Evolutionary conservation across 2,888 invertebrate species (phyloP), one percentile per base, ranked within the genome.

Genomic region (Bombylius discolor): DNA sequence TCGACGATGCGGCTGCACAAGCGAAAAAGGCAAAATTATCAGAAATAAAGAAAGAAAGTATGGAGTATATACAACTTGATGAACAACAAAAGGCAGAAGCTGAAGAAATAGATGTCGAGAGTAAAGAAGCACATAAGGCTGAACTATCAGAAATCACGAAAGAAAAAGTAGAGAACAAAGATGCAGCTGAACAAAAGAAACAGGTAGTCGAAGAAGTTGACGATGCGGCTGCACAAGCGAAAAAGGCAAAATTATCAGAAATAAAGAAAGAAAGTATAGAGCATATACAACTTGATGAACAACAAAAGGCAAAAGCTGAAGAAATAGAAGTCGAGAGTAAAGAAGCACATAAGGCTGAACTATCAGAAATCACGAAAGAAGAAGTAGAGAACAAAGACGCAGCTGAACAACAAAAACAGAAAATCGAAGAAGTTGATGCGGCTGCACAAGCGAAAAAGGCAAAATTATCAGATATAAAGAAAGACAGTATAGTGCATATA

Each of bases 401-500:
- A 14, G n/a, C 34, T 3, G 42, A 49, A 42, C 13, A n/a, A 33
- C 13, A 48, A 48, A 1, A 8, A 8, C 5, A 44, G 5, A 6
- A 5, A 5, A 4, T 36, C 34, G 7, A 36, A 36, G 8, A 5
- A 36, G 4, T 36, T 11, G 39, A 5, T 4, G 5, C 8, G 5
- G 7, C 3, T 42, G 11, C 4, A 42, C 8, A 42, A 42, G 39
- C 39, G 5, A 1, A 5, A 1, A 3, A 1, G 8, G 39, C 51
- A 13, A 47, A 55, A 47, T 23, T 23, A 23, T 23, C 23, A 1
- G 23, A 23, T 2, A 52, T 58, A 59, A 49, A 55, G 52, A 56
- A 53, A 36, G 53, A 62, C 51, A 56, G 62, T 52, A 52, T 60
- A 39, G 61, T 58, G 55, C 42, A 58, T 45, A 54, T 61, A 36